Percentiles rank a stretch among this genome's conserved stretches.
Evolutionary conservation across 2,113 vertebrate species (phyloP).

Genomic region (Laticauda colubrina): DNA sequence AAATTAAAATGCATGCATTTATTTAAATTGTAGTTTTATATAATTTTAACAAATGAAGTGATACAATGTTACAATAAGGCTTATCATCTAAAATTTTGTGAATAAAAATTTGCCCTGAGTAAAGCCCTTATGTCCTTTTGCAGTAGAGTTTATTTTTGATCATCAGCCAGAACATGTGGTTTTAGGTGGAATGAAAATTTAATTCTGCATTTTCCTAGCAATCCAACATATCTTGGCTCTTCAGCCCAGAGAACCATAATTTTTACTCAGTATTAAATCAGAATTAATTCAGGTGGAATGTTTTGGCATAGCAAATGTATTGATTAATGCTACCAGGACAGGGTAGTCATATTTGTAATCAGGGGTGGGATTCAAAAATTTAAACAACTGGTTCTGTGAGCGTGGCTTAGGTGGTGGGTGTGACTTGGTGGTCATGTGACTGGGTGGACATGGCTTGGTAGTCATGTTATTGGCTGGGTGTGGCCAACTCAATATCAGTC

Average conservation of each 20-base stretch:
- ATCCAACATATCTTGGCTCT: background rate
- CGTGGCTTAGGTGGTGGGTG: too few relatives aligned
- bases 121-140: background rate
- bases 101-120: background rate
- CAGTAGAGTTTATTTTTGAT: background rate
- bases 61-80: background rate
- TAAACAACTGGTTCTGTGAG: too few relatives aligned
- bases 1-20: background rate
- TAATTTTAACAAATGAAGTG: background rate
- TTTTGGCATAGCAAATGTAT: background rate
- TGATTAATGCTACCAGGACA: background rate
- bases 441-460: too few relatives aligned
- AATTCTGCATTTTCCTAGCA: background rate
- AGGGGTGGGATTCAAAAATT: too few relatives aligned
- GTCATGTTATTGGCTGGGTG: too few relatives aligned
- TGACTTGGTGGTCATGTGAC: too few relatives aligned
- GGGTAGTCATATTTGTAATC: too few relatives aligned
- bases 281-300: background rate
- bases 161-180: background rate
- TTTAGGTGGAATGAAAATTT: background rate
- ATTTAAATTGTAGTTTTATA: background rate
- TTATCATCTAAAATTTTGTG: background rate
- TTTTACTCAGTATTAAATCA: background rate
- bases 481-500: too few relatives aligned
- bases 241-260: background rate